Base-by-base conservation (phyloP, 2,797 vertebrate genomes). In the Pygocentrus nattereri region DNA sequence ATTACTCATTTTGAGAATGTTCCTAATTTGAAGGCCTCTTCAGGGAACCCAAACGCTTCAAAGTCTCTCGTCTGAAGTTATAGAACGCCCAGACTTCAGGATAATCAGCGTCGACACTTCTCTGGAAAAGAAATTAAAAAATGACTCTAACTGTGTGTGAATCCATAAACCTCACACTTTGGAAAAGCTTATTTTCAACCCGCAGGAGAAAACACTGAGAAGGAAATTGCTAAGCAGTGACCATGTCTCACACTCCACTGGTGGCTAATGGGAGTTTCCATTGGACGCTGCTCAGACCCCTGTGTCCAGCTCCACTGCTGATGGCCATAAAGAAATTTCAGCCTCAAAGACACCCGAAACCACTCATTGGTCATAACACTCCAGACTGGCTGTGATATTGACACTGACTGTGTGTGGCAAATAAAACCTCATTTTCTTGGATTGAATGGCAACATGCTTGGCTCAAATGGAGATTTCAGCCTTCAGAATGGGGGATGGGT, bases 181-280 rank as follows among this genome's bases (percentile, higher is more conserved):
- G 77, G 75, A 70, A 87, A 80, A 41, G 79, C 61, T 61, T 56
- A 61, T 86, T 81, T 78, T 65, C 77, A 76, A 50, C 49, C 65
- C 38, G 23, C 41, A 44, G 71, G 71, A 80, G 82, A 75, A 79
- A 82, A 75, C 34, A 50, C 56, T 56, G 61, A 79, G 86, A 69
- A 74, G 75, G 64, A 70, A 78, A 82, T 70, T 62, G 80, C 61
- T 47, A 67, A 61, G 74, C 25, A 44, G 30, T 69, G 73, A 82
- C 73, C 80, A 47, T 78, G 74, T 71, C 74, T 70, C 34, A 27
- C 61, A 58, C 79, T 68, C 62, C 47, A 69, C 72, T 49, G 62
- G 62, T 69, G 79, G 70, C 78, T 74, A 44, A 80, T 80, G n/a
- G 74, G 77, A 56, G 50, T 74, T 80, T 80, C 78, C 61, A 81